A percentile compares a stretch with the other conserved stretches of the same genome.
Conservation (phyloP, 2,113 vertebrate species). For the Urocolius indicus region DNA sequence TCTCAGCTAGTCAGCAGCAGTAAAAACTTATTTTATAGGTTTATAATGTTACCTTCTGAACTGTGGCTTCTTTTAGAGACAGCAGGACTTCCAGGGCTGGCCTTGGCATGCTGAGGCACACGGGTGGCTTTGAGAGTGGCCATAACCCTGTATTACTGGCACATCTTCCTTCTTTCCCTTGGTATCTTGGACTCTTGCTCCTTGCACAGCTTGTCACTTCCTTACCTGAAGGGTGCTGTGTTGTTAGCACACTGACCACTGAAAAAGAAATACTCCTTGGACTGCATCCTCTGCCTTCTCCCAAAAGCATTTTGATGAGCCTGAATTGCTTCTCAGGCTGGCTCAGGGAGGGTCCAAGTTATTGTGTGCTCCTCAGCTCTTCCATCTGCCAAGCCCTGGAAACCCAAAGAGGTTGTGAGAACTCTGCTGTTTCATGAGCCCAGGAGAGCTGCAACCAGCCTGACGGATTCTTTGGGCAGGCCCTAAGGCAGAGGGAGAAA, state of each 20-base stretch:
- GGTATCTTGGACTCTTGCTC: neutral
- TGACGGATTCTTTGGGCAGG: neutral
- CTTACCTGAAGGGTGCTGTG: neutral
- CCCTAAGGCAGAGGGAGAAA: neutral
- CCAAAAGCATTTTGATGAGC: neutral
- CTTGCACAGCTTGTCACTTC: neutral
- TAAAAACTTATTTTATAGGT: slow-evolving; percentile 49
- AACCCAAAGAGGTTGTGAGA: neutral
- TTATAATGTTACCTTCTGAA: slow-evolving; percentile 21
- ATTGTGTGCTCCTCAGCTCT: neutral
- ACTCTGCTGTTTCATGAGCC: neutral
- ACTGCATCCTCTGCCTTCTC: neutral
- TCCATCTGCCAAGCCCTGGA: neutral
- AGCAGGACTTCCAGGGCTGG: neutral
- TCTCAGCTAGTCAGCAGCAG: slow-evolving; percentile 43
- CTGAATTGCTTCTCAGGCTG: neutral
- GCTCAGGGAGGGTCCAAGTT: neutral
- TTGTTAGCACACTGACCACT: accelerated
- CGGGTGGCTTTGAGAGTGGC: neutral
- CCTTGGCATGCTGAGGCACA: neutral
- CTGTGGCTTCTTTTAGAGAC: neutral
- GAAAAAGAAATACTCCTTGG: neutral
- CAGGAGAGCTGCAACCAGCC: neutral
- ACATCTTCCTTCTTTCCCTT: neutral
- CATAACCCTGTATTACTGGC: neutral